Evolutionary conservation across 2,888 invertebrate species (phyloP).

Genomic region (Amphipoea oculea): DNA sequence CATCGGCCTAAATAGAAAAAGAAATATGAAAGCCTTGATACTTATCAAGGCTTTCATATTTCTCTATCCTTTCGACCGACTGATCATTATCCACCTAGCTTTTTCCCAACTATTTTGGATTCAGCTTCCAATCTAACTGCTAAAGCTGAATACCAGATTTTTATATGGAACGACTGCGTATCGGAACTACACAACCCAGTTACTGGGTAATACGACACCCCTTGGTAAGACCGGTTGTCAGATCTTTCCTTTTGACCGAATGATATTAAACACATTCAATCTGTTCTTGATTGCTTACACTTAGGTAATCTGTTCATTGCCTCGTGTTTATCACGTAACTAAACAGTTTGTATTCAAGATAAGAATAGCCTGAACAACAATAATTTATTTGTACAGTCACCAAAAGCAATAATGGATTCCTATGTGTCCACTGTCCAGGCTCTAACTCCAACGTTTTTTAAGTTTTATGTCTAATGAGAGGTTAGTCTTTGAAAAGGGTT

Average conservation of each 20-base stretch:
- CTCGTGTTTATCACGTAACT: slow-evolving; percentile 14
- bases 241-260: no score
- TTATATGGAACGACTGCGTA: not conserved
- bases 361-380: slow-evolving; percentile 13
- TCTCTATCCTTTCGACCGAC: not conserved
- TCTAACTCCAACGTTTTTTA: not conserved
- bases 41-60: no score
- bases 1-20: no score
- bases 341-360: slow-evolving; percentile 19
- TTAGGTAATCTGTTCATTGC: slow-evolving; percentile 19
- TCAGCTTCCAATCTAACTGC: not conserved
- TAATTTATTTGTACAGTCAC: slow-evolving; percentile 1
- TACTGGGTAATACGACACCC: not conserved
- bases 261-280: not conserved
- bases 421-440: not conserved
- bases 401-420: not conserved
- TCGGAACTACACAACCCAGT: not conserved
- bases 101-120: no score
- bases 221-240: not conserved
- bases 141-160: not conserved
- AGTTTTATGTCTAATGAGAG: not conserved
- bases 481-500: not conserved
- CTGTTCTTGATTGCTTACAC: slow-evolving; percentile 2
- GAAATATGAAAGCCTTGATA: no score
- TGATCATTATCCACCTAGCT: not conserved